Percentiles rank a stretch among this genome's conserved stretches.
phyloP scores from a whole-genome alignment of 64 coral and sea anemone genomes.

The Actinia equina region DNA sequence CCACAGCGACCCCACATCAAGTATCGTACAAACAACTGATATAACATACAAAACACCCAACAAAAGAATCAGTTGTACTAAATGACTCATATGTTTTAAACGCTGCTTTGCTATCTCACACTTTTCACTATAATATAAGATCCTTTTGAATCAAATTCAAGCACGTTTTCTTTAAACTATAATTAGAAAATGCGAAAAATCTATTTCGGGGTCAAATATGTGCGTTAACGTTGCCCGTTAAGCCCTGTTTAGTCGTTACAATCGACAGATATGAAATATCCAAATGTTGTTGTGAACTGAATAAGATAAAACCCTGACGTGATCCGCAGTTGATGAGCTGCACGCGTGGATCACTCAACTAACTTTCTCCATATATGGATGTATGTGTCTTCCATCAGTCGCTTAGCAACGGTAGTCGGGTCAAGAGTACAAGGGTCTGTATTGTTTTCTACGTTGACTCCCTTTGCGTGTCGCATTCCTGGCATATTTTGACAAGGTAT shows the following conservation, averaged over 20 bases:
- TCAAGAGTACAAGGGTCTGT: background rate
- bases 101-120: background rate
- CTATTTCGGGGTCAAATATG: conserved; percentile 3
- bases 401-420: background rate
- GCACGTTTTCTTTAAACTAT: background rate
- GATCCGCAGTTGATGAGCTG: background rate
- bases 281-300: background rate
- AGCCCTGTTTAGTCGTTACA: background rate
- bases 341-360: background rate
- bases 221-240: background rate
- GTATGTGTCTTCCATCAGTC: background rate
- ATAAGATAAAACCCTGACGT: background rate
- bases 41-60: no score
- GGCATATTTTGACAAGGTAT: background rate
- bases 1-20: background rate
- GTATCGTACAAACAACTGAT: no score
- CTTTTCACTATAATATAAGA: background rate
- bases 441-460: conserved; percentile 15
- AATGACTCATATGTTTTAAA: background rate
- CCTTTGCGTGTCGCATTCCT: background rate
- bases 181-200: conserved; percentile 5
- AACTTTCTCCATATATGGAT: conserved; percentile 14
- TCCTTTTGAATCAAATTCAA: background rate
- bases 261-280: background rate
- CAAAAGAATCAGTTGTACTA: background rate